Conservation (phyloP, 1,140 invertebrate genomes). For the Zaprionus tsacasi region DNA sequence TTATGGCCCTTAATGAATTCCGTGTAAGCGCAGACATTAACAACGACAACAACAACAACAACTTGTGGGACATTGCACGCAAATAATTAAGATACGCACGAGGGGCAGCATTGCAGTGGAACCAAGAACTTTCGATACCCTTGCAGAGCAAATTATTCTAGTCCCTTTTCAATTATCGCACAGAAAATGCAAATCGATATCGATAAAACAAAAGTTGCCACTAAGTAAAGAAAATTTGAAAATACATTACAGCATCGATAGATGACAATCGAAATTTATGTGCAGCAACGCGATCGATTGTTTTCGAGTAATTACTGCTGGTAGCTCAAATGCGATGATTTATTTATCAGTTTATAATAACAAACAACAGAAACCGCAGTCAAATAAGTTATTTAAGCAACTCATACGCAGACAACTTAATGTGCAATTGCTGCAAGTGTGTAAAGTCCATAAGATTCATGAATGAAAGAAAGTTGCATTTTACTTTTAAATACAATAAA, state of each 20-base stretch:
- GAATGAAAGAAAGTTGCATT: conserved; percentile 58
- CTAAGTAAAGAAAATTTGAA: neutral
- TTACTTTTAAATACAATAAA: conserved; percentile 64
- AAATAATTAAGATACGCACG: conserved; percentile 68
- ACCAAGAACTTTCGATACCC: conserved; percentile 33
- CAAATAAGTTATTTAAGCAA: conserved; percentile 5
- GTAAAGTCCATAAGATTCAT: neutral
- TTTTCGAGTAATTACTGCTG: neutral
- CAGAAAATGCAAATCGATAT: conserved; percentile 17
- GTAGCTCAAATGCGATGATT: neutral
- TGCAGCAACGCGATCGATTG: neutral
- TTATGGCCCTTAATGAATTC: conserved; percentile 68
- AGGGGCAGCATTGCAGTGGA: conserved; percentile 18
- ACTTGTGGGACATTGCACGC: conserved; percentile 36
- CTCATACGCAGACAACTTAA: neutral
- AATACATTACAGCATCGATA: no score
- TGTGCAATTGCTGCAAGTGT: neutral
- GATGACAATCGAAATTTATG: neutral
- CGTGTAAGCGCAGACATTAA: conserved; percentile 53
- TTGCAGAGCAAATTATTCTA: neutral
- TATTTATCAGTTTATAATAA: no score
- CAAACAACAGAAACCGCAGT: neutral
- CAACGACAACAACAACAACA: conserved; percentile 32
- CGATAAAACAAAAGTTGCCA: neutral
- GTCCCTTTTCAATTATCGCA: neutral